A percentile compares a stretch with the other conserved stretches of the same genome.
phyloP scores from a whole-genome alignment of 2,113 vertebrate species.

The Pseudorhombus dupliciocellatus region DNA sequence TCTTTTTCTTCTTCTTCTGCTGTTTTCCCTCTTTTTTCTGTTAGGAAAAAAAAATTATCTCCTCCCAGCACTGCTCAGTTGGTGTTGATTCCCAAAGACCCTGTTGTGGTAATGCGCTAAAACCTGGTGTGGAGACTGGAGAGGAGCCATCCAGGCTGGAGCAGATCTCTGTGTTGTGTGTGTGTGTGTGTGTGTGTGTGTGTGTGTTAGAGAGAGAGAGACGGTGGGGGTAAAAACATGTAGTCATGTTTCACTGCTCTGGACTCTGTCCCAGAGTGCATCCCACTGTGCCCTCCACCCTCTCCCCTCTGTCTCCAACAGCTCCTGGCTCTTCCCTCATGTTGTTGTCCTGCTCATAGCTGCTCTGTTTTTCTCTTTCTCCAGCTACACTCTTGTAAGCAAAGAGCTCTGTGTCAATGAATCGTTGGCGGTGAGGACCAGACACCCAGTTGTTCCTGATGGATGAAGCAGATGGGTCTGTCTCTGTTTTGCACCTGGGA shows the following conservation, averaged over 20 bases:
- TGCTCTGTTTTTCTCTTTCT: neutral
- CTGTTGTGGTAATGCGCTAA: slow-evolving; percentile 69
- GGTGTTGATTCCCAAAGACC: slow-evolving; percentile 64
- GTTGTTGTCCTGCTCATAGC: neutral
- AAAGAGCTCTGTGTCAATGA: neutral
- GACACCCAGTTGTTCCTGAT: slow-evolving; percentile 26
- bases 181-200: neutral
- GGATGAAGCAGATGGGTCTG: slow-evolving; percentile 3
- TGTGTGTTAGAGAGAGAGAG: neutral
- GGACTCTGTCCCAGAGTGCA: neutral
- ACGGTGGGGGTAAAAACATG: neutral
- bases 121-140: slow-evolving; percentile 79
- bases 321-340: neutral
- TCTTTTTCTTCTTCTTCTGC: slow-evolving; percentile 5
- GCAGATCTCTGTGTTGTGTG: slow-evolving; percentile 5
- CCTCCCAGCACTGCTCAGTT: slow-evolving; percentile 35
- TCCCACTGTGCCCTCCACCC: neutral
- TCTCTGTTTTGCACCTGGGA: neutral
- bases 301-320: neutral
- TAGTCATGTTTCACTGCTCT: slow-evolving; percentile 2
- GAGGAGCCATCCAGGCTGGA: slow-evolving; percentile 55
- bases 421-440: neutral
- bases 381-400: neutral
- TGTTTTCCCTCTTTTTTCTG: slow-evolving; percentile 38
- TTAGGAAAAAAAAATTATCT: slow-evolving; percentile 18